Evolutionary conservation across 1,140 invertebrate species (phyloP), one percentile per base, ranked within the genome.

Genomic region (Ditylenchus dipsaci): DNA sequence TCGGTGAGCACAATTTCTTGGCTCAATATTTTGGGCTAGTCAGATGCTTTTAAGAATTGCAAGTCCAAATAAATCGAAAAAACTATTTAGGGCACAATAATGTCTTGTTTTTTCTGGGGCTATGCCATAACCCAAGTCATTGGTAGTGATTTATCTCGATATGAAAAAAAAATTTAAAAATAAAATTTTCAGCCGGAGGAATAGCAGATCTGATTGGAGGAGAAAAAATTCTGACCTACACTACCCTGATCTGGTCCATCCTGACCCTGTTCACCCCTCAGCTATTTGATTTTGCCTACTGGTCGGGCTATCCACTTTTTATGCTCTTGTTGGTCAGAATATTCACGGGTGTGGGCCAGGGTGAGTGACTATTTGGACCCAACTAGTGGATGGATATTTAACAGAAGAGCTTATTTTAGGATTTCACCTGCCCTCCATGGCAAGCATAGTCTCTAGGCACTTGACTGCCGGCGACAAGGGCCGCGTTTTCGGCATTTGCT

Each of bases 41-140:
- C 21, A 15, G 26, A 30, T 61, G 49, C 13, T 49, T 53, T 26
- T 19, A 60, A 27, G 29, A 30, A 42, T 23, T 58, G 11, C 19
- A n/a, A 27, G n/a, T 57, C 30, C 26, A 45, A 30, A 23, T 38
- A 38, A 38, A 38, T 3, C 3, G 3, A 38, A 38, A 38, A 38
- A 5, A 38, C 3, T 26, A 8, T 53, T 19, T 72, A 87, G 86
- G 86, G 89, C 1, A 88, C 88, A 1, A 87, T 90, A 56, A 77
- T 90, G 11, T 89, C 89, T 5, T 88, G 88, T 30, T 90, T 90
- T 77, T 90, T 90, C 77, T 90, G 89, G 88, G 89, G 89, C 60
- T 90, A 90, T 73, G 89, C 88, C 0, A 78, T 89, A 57, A 90
- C 89, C 0, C 89, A 90, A 82, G 87, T 86, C 38, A 75, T 88